These are phyloP conservation scores for Drosophila pachea DNA, from an alignment of 1,140 invertebrate species.

Conservation along the genomic window DNA sequence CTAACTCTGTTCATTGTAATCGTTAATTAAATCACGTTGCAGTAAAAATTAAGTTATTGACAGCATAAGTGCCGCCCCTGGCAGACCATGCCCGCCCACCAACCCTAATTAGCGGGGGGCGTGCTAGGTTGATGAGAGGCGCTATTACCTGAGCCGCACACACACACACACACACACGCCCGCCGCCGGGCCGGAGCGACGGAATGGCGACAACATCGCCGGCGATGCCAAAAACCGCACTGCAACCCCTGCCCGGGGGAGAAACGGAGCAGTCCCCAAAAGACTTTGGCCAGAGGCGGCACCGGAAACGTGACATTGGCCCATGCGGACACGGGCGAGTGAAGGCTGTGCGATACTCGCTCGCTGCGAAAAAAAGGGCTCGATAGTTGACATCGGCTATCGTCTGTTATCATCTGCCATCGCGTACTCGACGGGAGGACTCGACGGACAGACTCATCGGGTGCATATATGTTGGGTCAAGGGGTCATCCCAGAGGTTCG, in stretches of 20 bases:
- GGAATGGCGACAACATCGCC: neutral
- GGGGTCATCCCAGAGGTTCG: no score
- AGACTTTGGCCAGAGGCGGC: constrained; percentile 31
- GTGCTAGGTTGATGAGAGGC: constrained; percentile 55
- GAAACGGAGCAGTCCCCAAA: constrained; percentile 16
- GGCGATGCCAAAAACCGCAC: constrained; percentile 2
- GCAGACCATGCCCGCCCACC: neutral
- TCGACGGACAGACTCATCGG: no score
- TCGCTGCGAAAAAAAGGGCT: neutral
- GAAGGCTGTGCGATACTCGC: neutral
- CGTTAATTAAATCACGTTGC: constrained; percentile 76
- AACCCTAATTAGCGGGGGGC: constrained; percentile 22
- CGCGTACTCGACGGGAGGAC: no score
- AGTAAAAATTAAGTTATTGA: constrained; percentile 71
- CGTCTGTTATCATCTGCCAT: no score
- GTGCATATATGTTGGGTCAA: no score
- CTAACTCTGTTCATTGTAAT: constrained; percentile 40
- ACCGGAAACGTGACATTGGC: constrained; percentile 26
- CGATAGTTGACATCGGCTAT: neutral
- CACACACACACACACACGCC: no score
- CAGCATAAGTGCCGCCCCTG: constrained; percentile 48
- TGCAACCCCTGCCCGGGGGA: constrained; percentile 26
- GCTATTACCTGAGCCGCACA: no score
- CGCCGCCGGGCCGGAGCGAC: no score
- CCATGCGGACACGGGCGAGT: constrained; percentile 1